Base-by-base conservation (phyloP, 2,113 vertebrate genomes). In the Heliornis fulica region DNA sequence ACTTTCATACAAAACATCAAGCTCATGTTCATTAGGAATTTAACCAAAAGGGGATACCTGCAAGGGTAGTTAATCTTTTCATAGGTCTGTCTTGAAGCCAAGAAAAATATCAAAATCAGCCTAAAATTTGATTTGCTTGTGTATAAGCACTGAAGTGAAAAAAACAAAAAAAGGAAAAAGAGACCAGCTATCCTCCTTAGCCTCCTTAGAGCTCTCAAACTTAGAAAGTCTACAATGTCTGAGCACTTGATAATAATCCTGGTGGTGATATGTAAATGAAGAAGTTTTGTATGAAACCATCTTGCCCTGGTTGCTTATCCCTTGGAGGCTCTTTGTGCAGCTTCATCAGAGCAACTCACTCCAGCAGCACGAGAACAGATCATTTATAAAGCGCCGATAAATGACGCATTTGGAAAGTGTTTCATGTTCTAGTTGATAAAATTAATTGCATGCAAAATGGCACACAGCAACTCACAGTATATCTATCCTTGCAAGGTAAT, bases 361-460 rank as follows among this genome's bases (percentile, higher is more conserved):
- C 26, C 36, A 18, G 66, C 68, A 90, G 84, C 41, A 85, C 51
- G 85, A 77, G 88, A 63, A 64, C 57, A 56, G 83, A 59, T 97
- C 63, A 64, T 94, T 97, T 96, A 84, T 92, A 95, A 97, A 91
- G 65, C 90, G 89, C 48, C 31, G 81, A 84, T 80, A 93, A 97
- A 96, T 78, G 72, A 95, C 89, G 43, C 23, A 87, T 92, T 94
- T 65, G 63, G 82, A 93, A 95, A 88, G 84, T 1, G 3, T 12
- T 94, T 93, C 60, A 54, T 94, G 65, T 93, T 96, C 84, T 83
- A 26, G 63, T 53, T 97, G 94, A 93, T 93, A 95, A 94, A 95
- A 83, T 96, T 96, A 96, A 96, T 97, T 94, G 85, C 91, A 94
- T 92, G 70, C 87, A 95, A 96, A 94, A 97, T 50, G 91, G 56